Evolutionary conservation across 2,888 invertebrate genomes (phyloP).

Genomic region (Eretmocerus hayati): DNA sequence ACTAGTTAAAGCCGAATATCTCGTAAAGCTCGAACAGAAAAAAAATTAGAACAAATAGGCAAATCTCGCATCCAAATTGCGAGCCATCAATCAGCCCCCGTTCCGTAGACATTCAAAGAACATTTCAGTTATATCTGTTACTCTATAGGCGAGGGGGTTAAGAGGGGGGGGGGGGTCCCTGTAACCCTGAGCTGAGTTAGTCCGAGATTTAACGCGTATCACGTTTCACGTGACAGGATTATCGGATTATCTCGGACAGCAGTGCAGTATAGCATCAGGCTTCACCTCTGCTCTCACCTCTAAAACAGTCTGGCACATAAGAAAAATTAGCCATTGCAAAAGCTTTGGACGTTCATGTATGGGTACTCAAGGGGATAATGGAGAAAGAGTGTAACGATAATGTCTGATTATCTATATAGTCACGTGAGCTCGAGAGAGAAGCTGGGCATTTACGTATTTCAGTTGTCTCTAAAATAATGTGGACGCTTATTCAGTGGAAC

Average conservation of each 20-base stretch:
- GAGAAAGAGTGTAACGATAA: constrained; percentile 6
- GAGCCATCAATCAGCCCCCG: too few relatives aligned
- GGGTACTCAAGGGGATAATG: constrained; percentile 3
- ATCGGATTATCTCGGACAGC: constrained; percentile 17
- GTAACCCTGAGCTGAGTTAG: too few relatives aligned
- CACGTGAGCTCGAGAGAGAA: not conserved
- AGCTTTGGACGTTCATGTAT: too few relatives aligned
- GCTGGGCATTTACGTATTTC: too few relatives aligned
- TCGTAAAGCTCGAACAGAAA: too few relatives aligned
- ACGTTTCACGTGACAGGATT: constrained; percentile 15
- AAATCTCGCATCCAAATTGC: too few relatives aligned
- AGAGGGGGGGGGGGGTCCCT: too few relatives aligned
- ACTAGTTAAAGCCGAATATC: too few relatives aligned
- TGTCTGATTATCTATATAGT: constrained; percentile 9
- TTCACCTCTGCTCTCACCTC: not conserved
- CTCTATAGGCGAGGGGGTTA: too few relatives aligned
- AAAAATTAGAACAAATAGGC: not conserved
- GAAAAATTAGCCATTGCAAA: constrained; percentile 18
- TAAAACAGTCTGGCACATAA: constrained; percentile 2
- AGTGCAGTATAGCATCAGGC: not conserved
- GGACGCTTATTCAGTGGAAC: too few relatives aligned
- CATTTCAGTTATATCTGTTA: not conserved
- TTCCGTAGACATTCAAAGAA: not conserved
- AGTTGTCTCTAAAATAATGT: too few relatives aligned
- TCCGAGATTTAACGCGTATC: constrained; percentile 16